These are phyloP conservation scores for Harpalus rubripes DNA, from an alignment of 2,888 invertebrate species.

Conservation along the genomic window DNA sequence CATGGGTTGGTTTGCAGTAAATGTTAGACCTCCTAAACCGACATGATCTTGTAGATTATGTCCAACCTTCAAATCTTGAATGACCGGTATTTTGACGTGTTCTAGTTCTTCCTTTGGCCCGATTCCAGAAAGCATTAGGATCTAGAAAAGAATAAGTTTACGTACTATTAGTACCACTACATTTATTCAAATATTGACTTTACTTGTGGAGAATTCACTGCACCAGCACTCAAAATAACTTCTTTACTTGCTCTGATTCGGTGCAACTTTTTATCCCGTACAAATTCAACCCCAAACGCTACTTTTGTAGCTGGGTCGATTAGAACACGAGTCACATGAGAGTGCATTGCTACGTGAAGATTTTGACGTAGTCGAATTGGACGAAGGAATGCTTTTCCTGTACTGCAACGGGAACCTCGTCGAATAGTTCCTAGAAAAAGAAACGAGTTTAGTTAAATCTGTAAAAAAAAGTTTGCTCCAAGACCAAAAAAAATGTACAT, in stretches of 20 bases:
- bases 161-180: background rate
- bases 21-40: constrained; percentile 91
- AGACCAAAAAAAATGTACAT: too few relatives aligned
- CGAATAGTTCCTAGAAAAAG: constrained; percentile 84
- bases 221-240: constrained; percentile 93
- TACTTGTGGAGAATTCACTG: constrained; percentile 93
- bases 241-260: constrained; percentile 89
- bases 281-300: constrained; percentile 91
- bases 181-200: background rate
- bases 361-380: constrained; percentile 90
- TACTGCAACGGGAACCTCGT: constrained; percentile 91
- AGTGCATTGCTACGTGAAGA: constrained; percentile 90
- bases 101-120: constrained; percentile 86
- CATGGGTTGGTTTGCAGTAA: constrained; percentile 87
- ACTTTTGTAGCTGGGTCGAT: constrained; percentile 86
- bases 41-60: constrained; percentile 94
- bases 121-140: constrained; percentile 95
- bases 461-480: too few relatives aligned
- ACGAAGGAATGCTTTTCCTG: constrained; percentile 91
- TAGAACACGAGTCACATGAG: constrained; percentile 88
- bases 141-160: constrained; percentile 12
- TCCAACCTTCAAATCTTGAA: constrained; percentile 91
- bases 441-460: background rate
- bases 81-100: constrained; percentile 87
- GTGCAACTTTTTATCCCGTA: constrained; percentile 85